A percentile compares a stretch with the other conserved stretches of the same genome.
Conservation (phyloP, 53 echinoderm and acorn worm genomes). For the Henricia sp. region DNA sequence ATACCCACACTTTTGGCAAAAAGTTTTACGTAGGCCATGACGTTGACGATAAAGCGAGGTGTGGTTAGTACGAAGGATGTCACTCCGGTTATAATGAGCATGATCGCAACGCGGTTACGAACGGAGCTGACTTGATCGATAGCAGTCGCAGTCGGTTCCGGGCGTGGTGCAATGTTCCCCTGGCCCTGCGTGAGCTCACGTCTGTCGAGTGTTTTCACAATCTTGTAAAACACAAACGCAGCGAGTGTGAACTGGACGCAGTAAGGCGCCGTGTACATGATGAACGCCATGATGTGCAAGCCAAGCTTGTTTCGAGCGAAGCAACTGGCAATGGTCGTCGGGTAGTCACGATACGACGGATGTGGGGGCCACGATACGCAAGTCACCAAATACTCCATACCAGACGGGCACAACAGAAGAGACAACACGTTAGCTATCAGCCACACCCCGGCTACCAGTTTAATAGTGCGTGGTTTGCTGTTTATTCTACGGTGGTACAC, state of each 20-base stretch:
- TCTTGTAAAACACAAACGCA: not conserved
- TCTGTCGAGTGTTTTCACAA: not conserved
- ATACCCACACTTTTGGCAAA: not conserved
- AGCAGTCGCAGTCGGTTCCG: too few relatives aligned
- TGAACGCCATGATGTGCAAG: not conserved
- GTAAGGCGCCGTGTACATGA: not conserved
- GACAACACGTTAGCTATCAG: not conserved
- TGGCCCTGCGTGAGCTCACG: not conserved
- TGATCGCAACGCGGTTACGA: conserved; percentile 18
- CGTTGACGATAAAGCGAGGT: not conserved
- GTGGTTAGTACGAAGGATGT: conserved; percentile 8
- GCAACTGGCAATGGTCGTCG: not conserved
- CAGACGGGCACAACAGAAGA: not conserved
- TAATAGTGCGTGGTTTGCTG: not conserved
- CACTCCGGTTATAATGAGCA: conserved; percentile 20
- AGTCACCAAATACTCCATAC: not conserved
- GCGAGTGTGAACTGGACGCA: not conserved
- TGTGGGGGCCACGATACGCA: conserved; percentile 1
- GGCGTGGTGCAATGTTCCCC: not conserved
- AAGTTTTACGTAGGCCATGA: not conserved
- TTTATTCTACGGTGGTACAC: not conserved
- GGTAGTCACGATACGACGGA: not conserved
- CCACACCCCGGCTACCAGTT: not conserved
- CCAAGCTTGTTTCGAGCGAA: not conserved
- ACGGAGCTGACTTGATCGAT: not conserved